Evolutionary conservation across 2,888 invertebrate species (phyloP).

Genomic region (Heliconius sara): DNA sequence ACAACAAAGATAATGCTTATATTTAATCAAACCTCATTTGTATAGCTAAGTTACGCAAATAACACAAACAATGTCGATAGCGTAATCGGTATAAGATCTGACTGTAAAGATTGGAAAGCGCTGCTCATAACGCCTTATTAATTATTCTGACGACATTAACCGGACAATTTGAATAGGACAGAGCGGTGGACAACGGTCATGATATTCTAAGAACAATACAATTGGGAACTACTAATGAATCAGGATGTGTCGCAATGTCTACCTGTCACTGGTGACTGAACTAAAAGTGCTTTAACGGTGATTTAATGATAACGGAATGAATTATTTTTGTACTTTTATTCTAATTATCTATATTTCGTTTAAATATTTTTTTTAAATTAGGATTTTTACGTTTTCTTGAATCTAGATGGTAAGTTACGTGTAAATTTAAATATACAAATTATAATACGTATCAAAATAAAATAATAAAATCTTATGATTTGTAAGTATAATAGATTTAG

Average conservation of each 20-base stretch:
- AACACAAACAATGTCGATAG: constrained; percentile 3
- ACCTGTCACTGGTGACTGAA: constrained; percentile 53
- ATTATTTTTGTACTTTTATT: constrained; percentile 1
- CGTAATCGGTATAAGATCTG: constrained; percentile 47
- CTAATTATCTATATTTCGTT: not conserved
- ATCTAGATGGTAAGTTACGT: no score
- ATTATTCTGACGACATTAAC: constrained; percentile 69
- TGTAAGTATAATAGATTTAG: no score
- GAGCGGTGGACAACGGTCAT: constrained; percentile 67
- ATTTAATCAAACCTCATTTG: constrained; percentile 1
- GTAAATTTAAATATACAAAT: no score
- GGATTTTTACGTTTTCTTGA: no score
- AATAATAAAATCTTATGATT: no score
- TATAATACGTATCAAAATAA: no score
- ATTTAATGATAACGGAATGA: constrained; percentile 24
- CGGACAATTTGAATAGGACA: constrained; percentile 63
- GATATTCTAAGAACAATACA: constrained; percentile 78
- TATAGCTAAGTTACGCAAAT: constrained; percentile 9
- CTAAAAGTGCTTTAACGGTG: constrained; percentile 48
- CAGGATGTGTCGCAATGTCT: constrained; percentile 64
- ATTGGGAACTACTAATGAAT: constrained; percentile 77
- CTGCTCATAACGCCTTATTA: constrained; percentile 61
- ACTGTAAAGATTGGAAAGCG: constrained; percentile 57
- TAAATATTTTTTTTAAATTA: not conserved
- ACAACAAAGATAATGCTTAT: not conserved